Evolutionary conservation across 2,888 invertebrate species (phyloP), one percentile per base, ranked within the genome.

Genomic region (Heliothis peltigera): DNA sequence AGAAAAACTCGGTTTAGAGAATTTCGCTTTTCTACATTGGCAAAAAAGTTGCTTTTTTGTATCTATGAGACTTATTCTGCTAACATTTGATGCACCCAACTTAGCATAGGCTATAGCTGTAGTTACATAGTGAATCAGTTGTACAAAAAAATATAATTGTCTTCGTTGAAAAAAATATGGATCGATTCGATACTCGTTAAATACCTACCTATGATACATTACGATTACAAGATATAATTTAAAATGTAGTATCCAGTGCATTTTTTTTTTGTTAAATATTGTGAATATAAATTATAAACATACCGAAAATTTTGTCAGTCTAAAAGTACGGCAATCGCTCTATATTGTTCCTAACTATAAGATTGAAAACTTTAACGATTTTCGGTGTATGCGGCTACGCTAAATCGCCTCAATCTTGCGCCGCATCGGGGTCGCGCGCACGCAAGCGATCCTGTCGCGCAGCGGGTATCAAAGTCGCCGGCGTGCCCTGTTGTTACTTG

Each of bases 391-490:
- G 59, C 64, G 17, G 54, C 62, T 66, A 18, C 43, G 59, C 64
- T 60, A 46, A 61, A 81, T 80, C 78, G 80, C 80, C 77, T 81
- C 79, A 81, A 82, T 82, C 86, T 86, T 84, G 81, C 68, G 57
- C 81, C 83, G 75, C 80, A 79, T 80, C 79, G 64, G 72, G 82
- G 81, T 80, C 83, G 77, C 80, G 80, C 77, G 87, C 92, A 91
- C 92, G 92, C 92, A 87, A 91, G 87, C 85, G 84, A 80, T 64
- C 83, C 85, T 92, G 92, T 92, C 89, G 87, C 92, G 77, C 92
- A 91, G 92, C 92, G 86, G 92, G 92, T 85, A 87, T 89, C 90
- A 87, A 89, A 90, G 90, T 89, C 84, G 87, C 88, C 89, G 87
- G 82, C 84, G 72, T 78, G 81, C 82, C 72, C 84, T 82, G 86